Conservation (phyloP, 2,113 vertebrate species). For the Gyps fulvus region DNA sequence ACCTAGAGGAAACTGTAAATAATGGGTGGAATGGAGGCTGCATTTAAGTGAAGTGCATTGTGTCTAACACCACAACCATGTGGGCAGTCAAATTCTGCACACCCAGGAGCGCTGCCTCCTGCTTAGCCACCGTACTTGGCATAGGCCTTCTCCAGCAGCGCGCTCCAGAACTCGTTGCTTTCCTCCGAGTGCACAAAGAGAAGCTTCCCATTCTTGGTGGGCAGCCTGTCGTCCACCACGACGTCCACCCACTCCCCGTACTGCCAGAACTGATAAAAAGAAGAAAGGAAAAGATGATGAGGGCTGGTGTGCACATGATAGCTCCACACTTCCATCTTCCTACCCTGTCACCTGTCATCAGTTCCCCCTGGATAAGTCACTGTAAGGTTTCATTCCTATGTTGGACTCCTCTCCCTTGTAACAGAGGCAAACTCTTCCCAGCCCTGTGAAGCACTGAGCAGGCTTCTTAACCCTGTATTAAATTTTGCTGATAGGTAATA, state of each 20-base stretch:
- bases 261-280: constrained; percentile 77
- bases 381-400: background rate
- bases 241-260: constrained; percentile 78
- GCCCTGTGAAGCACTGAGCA: background rate
- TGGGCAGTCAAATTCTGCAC: background rate
- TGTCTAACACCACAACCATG: background rate
- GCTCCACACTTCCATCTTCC: background rate
- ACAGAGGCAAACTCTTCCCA: background rate
- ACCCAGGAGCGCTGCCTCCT: background rate
- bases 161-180: constrained; percentile 77
- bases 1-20: background rate
- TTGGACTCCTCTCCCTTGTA: background rate
- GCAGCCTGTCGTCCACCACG: constrained; percentile 78
- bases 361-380: background rate
- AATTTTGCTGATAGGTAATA: background rate
- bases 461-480: background rate
- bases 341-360: background rate
- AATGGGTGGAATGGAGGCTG: background rate
- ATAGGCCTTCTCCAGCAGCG: constrained; percentile 80
- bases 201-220: constrained; percentile 71
- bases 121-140: constrained; percentile 69
- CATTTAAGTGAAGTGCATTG: background rate
- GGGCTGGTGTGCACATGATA: background rate
- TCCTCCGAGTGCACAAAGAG: constrained; percentile 77
- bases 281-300: background rate